These are phyloP conservation scores for Azemiops feae DNA, from an alignment of 2,113 vertebrate genomes.

Conservation along the genomic window DNA sequence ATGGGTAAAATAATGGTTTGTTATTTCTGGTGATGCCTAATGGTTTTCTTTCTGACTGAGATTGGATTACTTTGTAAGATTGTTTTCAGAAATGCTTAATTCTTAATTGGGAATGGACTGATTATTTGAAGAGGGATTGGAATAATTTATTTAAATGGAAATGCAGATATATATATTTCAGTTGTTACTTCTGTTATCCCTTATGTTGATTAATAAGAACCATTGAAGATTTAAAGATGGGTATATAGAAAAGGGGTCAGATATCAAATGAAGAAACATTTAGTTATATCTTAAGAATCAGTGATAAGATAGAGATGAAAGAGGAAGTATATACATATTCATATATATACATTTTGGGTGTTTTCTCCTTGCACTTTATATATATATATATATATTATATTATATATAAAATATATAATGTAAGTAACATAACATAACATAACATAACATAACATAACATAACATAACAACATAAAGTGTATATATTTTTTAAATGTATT, in stretches of 20 bases:
- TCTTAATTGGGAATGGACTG: not conserved
- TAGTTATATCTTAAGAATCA: not conserved
- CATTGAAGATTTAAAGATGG: not conserved
- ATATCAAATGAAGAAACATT: not conserved
- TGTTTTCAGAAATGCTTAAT: not conserved
- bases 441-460: too few species aligned
- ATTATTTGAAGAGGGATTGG: not conserved
- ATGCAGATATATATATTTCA: not conserved
- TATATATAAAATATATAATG: too few species aligned
- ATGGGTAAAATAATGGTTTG: not conserved
- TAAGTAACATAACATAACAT: too few species aligned
- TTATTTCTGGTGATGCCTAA: not conserved
- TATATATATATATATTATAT: too few species aligned
- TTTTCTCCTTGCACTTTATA: too few species aligned
- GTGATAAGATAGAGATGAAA: too few species aligned
- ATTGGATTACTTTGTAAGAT: not conserved
- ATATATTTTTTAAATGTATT: too few species aligned
- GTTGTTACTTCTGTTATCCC: not conserved
- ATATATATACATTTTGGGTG: too few species aligned
- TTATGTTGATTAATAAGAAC: not conserved
- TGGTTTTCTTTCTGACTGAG: not conserved
- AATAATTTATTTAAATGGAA: not conserved
- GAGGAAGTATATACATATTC: too few species aligned
- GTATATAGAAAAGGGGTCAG: not conserved
- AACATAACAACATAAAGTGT: too few species aligned